A percentile compares a stretch with the other conserved stretches of the same genome.
phyloP scores from a whole-genome alignment of 2,888 invertebrate species.

The Andrena trimmerana region DNA sequence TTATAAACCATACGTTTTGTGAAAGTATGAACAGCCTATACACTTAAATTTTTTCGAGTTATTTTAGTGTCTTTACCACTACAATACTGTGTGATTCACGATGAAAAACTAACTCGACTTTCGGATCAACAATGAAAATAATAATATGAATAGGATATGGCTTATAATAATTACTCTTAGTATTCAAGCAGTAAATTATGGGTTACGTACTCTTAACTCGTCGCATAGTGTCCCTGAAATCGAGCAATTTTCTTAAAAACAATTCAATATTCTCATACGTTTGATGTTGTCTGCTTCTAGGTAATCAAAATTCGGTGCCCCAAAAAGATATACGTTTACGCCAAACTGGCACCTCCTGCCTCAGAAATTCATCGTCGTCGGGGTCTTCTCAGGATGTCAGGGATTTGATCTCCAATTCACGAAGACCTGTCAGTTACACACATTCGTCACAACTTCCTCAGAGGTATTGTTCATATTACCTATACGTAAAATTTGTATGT shows the following conservation, averaged over 20 bases:
- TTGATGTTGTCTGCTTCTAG: constrained; percentile 35
- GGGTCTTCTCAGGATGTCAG: constrained; percentile 81
- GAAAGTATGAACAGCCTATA: too few species aligned
- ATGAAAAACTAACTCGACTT: too few species aligned
- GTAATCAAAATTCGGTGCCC: constrained; percentile 76
- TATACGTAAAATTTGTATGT: too few species aligned
- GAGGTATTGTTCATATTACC: constrained; percentile 77
- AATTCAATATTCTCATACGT: not conserved
- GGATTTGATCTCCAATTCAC: constrained; percentile 78
- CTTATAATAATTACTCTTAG: not conserved
- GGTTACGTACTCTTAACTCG: too few species aligned
- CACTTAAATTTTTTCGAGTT: too few species aligned
- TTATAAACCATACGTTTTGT: too few species aligned
- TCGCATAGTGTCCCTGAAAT: not conserved
- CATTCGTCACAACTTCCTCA: constrained; percentile 84
- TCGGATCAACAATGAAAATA: not conserved
- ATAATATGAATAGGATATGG: not conserved
- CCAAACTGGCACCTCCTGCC: constrained; percentile 84
- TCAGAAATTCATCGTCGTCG: constrained; percentile 78
- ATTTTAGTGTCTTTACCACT: too few species aligned
- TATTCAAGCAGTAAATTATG: not conserved
- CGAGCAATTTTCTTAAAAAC: too few species aligned
- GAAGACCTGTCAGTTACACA: constrained; percentile 81
- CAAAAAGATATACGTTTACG: constrained; percentile 87
- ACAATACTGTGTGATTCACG: too few species aligned